These are phyloP conservation scores for Urocolius indicus DNA, from an alignment of 2,113 vertebrate species.

Conservation along the genomic window DNA sequence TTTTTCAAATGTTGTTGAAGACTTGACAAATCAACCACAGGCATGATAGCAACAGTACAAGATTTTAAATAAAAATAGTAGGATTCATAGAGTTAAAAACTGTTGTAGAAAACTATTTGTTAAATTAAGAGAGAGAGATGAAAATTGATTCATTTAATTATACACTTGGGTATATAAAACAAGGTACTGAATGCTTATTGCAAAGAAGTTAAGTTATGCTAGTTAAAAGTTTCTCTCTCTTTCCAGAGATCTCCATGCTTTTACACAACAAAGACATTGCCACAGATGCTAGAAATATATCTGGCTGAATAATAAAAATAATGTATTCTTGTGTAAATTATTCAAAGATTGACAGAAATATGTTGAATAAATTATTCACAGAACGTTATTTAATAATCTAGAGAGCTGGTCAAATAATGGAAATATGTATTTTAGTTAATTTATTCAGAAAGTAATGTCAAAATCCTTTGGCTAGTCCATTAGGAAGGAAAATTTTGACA, in stretches of 20 bases:
- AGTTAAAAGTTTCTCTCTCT: conserved; percentile 34
- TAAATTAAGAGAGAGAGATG: background rate
- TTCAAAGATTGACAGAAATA: conserved; percentile 66
- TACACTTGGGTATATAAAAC: conserved; percentile 13
- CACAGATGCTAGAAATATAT: conserved; percentile 7
- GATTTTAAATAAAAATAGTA: background rate
- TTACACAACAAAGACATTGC: conserved; percentile 32
- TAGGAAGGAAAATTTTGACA: conserved; percentile 53
- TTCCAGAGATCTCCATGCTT: conserved; percentile 20
- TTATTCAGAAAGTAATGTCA: conserved; percentile 39
- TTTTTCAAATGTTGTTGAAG: background rate
- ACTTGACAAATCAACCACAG: background rate
- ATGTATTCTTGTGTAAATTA: conserved; percentile 53
- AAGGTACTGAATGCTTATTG: background rate
- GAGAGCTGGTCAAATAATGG: conserved; percentile 58
- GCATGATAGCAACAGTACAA: background rate
- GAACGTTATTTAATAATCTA: conserved; percentile 60
- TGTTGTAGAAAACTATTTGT: background rate
- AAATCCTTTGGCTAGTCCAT: conserved; percentile 41
- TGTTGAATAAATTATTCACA: conserved; percentile 66
- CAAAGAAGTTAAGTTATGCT: conserved; percentile 9
- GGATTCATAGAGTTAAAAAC: background rate
- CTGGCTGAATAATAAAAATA: conserved; percentile 58
- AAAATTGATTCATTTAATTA: conserved; percentile 37
- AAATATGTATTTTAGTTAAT: conserved; percentile 57